A percentile compares a stretch with the other conserved stretches of the same genome.
Evolutionary conservation across 2,888 invertebrate species (phyloP).

Genomic region (Mactromeris polynyma): DNA sequence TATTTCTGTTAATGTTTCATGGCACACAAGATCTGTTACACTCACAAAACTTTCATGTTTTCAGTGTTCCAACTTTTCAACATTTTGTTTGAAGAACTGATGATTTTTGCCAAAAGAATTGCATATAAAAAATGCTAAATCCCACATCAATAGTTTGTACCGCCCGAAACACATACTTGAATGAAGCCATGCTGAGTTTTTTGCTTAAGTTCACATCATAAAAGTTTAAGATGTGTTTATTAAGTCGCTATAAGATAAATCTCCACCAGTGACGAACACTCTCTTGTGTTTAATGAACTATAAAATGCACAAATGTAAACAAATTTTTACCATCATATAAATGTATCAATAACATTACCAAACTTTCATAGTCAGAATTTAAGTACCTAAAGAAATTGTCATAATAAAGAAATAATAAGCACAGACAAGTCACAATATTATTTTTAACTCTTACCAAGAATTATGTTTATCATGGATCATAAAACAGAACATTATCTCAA

Average conservation of each 20-base stretch:
- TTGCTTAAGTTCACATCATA: not conserved
- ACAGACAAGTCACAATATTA: too few species aligned
- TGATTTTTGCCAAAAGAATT: not conserved
- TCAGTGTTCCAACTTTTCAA: not conserved
- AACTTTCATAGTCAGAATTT: too few species aligned
- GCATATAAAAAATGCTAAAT: not conserved
- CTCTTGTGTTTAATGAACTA: not conserved
- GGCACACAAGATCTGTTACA: not conserved
- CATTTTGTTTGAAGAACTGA: not conserved
- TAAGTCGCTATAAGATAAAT: not conserved
- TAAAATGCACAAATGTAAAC: too few species aligned
- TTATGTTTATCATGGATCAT: too few species aligned
- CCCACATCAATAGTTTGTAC: not conserved
- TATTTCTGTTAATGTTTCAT: not conserved
- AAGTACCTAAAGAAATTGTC: too few species aligned
- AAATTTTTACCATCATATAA: too few species aligned
- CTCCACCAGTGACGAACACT: not conserved
- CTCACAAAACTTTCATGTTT: not conserved
- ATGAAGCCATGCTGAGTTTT: not conserved
- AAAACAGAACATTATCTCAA: too few species aligned
- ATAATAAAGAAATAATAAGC: too few species aligned
- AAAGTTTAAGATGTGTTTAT: not conserved
- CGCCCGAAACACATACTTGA: not conserved
- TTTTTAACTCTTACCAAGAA: too few species aligned
- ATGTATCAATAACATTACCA: too few species aligned